Percentiles rank a stretch among this genome's conserved stretches.
phyloP scores from a whole-genome alignment of 1,140 invertebrate species.

The Drosophila bocqueti region DNA sequence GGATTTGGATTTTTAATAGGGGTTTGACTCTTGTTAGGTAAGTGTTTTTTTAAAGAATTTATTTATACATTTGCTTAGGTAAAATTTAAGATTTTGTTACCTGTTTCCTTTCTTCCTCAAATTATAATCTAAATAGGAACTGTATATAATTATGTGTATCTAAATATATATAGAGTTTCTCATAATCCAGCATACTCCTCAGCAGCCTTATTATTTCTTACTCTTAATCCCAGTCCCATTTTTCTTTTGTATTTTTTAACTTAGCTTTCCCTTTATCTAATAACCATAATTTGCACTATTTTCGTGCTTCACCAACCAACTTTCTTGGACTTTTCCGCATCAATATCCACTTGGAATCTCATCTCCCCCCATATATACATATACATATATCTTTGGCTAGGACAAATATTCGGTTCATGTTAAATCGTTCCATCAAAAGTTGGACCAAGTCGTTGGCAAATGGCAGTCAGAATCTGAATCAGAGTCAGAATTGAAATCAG shows the following conservation, averaged over 20 bases:
- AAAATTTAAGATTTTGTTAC: too few relatives aligned
- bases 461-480: constrained; percentile 15
- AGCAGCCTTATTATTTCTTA: not conserved
- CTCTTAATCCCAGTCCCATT: not conserved
- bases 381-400: not conserved
- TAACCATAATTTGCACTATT: not conserved
- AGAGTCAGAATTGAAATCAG: constrained; percentile 6
- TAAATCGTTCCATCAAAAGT: constrained; percentile 27
- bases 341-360: not conserved
- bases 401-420: constrained; percentile 9
- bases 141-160: too few relatives aligned
- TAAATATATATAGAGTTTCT: not conserved
- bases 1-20: not conserved
- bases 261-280: not conserved
- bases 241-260: not conserved
- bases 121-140: too few relatives aligned
- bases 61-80: too few relatives aligned
- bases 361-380: not conserved
- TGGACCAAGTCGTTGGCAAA: constrained; percentile 4
- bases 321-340: constrained; percentile 1
- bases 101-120: too few relatives aligned
- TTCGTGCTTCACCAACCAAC: not conserved
- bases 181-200: not conserved
- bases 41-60: not conserved
- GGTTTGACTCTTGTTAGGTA: not conserved